A percentile compares a stretch with the other conserved stretches of the same genome.
Evolutionary conservation across 2,113 vertebrate genomes (phyloP).

Genomic region (Strigops habroptila): DNA sequence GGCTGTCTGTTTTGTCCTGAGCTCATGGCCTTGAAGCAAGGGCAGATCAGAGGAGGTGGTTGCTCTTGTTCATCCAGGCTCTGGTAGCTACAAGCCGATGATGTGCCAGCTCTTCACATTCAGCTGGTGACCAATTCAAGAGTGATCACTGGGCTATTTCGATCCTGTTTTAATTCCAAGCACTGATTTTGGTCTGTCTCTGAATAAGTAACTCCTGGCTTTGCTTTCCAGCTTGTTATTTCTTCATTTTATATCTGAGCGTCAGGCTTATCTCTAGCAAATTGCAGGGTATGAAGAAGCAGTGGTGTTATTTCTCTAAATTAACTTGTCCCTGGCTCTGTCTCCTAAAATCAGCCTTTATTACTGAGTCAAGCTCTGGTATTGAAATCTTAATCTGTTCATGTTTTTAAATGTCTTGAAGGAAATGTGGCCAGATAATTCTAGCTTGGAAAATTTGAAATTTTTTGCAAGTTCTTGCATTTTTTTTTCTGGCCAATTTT

Average conservation of each 20-base stretch:
- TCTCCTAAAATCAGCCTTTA: not conserved
- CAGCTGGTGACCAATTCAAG: not conserved
- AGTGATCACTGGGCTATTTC: not conserved
- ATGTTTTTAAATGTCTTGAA: not conserved
- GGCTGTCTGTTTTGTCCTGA: not conserved
- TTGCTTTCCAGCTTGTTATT: not conserved
- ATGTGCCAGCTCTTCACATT: not conserved
- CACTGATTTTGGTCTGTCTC: not conserved
- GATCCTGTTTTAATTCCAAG: not conserved
- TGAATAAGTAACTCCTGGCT: not conserved
- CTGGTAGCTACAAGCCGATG: not conserved
- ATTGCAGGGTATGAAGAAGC: not conserved
- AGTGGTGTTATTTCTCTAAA: not conserved
- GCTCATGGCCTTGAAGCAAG: not conserved
- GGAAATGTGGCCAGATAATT: not conserved
- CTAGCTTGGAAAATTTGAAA: not conserved
- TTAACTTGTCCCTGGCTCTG: not conserved
- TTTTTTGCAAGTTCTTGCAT: not conserved
- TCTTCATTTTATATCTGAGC: not conserved
- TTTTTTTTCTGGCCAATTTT: not conserved
- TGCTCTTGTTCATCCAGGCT: accelerated
- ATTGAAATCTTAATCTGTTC: not conserved
- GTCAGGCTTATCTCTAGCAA: not conserved
- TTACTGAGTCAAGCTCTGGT: not conserved
- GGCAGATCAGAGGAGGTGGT: not conserved